Evolutionary conservation across 1,140 invertebrate genomes (phyloP).

Genomic region (Apis florea): DNA sequence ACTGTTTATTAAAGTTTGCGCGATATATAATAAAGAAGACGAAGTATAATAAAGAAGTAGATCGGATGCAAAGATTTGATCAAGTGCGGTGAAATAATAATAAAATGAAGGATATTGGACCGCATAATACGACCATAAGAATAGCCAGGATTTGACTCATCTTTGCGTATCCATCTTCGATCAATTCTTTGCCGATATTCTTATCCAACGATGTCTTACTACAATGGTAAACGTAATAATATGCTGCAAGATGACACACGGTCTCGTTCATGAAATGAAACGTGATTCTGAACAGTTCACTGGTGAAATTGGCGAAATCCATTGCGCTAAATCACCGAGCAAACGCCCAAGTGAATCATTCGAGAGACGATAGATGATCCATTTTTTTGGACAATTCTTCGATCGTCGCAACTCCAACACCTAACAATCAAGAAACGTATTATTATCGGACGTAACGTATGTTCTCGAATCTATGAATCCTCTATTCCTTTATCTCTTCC

Average conservation of each 20-base stretch:
- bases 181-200: slow-evolving; percentile 52
- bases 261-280: slow-evolving; percentile 69
- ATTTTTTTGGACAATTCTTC: slow-evolving; percentile 50
- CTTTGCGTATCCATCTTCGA: slow-evolving; percentile 47
- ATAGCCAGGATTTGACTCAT: slow-evolving; percentile 55
- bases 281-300: slow-evolving; percentile 70
- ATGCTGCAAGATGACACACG: slow-evolving; percentile 63
- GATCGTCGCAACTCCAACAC: slow-evolving; percentile 60
- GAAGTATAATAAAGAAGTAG: slow-evolving; percentile 68
- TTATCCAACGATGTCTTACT: slow-evolving; percentile 55
- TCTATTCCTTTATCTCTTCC: slow-evolving; percentile 57
- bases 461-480: slow-evolving; percentile 45
- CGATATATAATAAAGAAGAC: slow-evolving; percentile 68
- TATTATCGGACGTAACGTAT: slow-evolving; percentile 55
- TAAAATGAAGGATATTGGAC: slow-evolving; percentile 66
- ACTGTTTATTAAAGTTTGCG: slow-evolving; percentile 64
- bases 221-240: slow-evolving; percentile 69
- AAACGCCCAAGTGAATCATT: slow-evolving; percentile 59
- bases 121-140: slow-evolving; percentile 33
- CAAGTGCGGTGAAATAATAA: slow-evolving; percentile 60
- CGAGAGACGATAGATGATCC: slow-evolving; percentile 56
- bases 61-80: slow-evolving; percentile 69
- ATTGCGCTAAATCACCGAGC: slow-evolving; percentile 67
- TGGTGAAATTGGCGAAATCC: slow-evolving; percentile 68
- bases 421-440: slow-evolving; percentile 63